A percentile compares a stretch with the other conserved stretches of the same genome.
phyloP scores from a whole-genome alignment of 2,888 invertebrate species.

The Mythimna vitellina region DNA sequence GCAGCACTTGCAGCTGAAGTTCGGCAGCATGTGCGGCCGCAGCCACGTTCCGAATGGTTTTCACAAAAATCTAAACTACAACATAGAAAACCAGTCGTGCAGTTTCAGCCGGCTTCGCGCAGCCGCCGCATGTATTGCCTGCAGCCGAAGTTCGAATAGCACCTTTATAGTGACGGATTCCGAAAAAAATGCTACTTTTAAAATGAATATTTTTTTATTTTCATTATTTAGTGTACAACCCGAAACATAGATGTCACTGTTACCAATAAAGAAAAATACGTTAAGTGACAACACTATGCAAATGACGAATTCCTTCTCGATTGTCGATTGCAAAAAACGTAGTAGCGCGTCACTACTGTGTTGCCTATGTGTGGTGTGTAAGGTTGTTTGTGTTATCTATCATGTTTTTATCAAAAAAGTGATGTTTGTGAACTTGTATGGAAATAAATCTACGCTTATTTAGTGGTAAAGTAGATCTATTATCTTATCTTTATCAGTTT shows the following conservation, averaged over 20 bases:
- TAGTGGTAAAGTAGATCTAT: slow-evolving; percentile 84
- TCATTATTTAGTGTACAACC: neutral
- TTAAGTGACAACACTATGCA: slow-evolving; percentile 58
- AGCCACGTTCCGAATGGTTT: too few species aligned
- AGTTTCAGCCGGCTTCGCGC: too few species aligned
- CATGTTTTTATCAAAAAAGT: slow-evolving; percentile 90
- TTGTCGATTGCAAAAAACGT: slow-evolving; percentile 42
- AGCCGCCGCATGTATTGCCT: too few species aligned
- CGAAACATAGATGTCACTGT: slow-evolving; percentile 50
- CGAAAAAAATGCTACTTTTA: neutral
- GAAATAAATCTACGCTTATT: slow-evolving; percentile 81
- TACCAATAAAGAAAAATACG: slow-evolving; percentile 1
- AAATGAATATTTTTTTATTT: neutral
- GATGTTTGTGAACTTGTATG: slow-evolving; percentile 85
- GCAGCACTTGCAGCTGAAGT: too few species aligned
- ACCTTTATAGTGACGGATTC: neutral
- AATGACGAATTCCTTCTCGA: slow-evolving; percentile 60
- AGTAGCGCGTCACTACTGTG: slow-evolving; percentile 76
- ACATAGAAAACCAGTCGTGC: too few species aligned
- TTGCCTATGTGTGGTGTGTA: slow-evolving; percentile 77
- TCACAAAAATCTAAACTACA: too few species aligned
- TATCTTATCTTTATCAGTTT: slow-evolving; percentile 82
- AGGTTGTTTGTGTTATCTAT: slow-evolving; percentile 87
- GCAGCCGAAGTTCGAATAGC: too few species aligned
- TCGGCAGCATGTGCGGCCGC: too few species aligned